Evolutionary conservation across 2,888 invertebrate genomes (phyloP).

Genomic region (Hermaeophaga mercurialis): DNA sequence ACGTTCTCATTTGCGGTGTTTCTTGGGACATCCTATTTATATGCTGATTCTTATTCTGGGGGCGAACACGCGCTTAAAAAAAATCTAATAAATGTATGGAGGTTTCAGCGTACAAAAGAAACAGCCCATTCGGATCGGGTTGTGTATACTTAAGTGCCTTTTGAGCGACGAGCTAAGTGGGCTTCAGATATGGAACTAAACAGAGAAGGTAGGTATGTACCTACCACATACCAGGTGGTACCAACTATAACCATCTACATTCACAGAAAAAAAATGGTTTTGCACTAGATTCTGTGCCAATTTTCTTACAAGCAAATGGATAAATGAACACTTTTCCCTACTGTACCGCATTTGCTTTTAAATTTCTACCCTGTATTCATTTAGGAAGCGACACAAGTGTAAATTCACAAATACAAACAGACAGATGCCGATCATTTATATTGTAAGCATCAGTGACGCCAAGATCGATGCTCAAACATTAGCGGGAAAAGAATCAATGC

Average conservation of each 20-base stretch:
- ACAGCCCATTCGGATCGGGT: conserved; percentile 2
- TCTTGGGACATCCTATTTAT: not conserved
- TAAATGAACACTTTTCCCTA: too few relatives aligned
- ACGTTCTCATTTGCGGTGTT: too few relatives aligned
- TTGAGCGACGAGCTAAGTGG: not conserved
- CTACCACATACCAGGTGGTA: conserved; percentile 1
- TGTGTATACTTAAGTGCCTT: conserved; percentile 1
- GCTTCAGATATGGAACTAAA: conserved; percentile 4
- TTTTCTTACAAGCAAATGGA: too few relatives aligned
- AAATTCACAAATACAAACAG: not conserved
- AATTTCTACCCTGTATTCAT: not conserved
- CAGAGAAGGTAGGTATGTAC: not conserved
- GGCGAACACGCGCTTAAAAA: conserved; percentile 1
- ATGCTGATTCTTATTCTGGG: not conserved
- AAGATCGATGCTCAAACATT: not conserved
- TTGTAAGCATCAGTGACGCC: not conserved
- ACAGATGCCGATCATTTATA: not conserved
- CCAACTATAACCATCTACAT: not conserved
- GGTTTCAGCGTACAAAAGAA: conserved; percentile 13
- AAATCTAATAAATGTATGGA: conserved; percentile 9
- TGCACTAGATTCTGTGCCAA: too few relatives aligned
- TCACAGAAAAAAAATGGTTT: too few relatives aligned
- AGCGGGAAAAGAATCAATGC: conserved; percentile 31
- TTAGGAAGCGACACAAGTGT: not conserved
- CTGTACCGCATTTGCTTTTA: too few relatives aligned